Conservation (phyloP, 1,140 invertebrate genomes). For the Anadara kagoshimensis region DNA sequence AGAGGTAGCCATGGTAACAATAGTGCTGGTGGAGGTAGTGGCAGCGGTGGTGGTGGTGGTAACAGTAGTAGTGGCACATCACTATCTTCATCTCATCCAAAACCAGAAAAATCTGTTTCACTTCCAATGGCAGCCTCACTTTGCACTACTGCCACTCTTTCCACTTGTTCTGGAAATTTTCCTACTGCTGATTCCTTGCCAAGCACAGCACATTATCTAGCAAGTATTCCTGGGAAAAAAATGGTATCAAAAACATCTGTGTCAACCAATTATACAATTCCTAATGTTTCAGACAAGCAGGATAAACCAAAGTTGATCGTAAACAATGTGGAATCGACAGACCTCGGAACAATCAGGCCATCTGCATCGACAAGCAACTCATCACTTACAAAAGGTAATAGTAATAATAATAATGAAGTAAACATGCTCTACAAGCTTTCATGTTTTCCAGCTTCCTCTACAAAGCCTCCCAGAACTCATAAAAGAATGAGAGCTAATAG, state of each 20-base stretch:
- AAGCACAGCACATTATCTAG: too few relatives aligned
- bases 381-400: constrained; percentile 62
- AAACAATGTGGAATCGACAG: constrained; percentile 64
- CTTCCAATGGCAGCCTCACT: constrained; percentile 28
- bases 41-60: too few relatives aligned
- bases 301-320: constrained; percentile 50
- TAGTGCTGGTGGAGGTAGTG: too few relatives aligned
- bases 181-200: too few relatives aligned
- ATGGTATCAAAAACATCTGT: constrained; percentile 64
- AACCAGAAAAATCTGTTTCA: constrained; percentile 26
- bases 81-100: constrained; percentile 30
- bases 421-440: constrained; percentile 46
- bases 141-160: constrained; percentile 16
- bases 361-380: constrained; percentile 3
- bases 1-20: too few relatives aligned
- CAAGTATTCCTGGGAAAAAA: constrained; percentile 11
- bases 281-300: constrained; percentile 17
- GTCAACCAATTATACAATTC: constrained; percentile 60
- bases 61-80: constrained; percentile 13
- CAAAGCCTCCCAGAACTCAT: constrained; percentile 36
- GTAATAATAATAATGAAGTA: constrained; percentile 21
- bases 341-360: constrained; percentile 59
- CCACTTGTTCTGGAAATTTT: too few relatives aligned
- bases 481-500: constrained; percentile 44
- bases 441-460: constrained; percentile 43